Conservation (phyloP, 2,797 vertebrate genomes). For the Melanogrammus aeglefinus region DNA sequence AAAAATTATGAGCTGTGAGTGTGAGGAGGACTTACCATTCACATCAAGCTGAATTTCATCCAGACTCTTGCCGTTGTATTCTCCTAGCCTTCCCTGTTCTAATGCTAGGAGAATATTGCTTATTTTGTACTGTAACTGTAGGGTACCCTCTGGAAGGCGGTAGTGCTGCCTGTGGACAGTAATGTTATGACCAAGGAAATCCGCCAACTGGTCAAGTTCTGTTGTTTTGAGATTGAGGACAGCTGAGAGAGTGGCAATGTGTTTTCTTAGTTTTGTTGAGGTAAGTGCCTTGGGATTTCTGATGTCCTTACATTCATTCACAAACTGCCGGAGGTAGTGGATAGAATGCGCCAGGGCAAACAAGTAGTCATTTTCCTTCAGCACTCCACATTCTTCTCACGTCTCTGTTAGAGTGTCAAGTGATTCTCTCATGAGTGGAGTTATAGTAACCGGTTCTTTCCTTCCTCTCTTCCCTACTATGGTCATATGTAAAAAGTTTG, state of each 20-base stretch:
- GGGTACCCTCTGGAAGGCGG: too few relatives aligned
- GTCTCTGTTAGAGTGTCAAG: conserved; percentile 26
- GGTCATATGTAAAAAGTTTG: neutral
- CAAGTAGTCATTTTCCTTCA: too few relatives aligned
- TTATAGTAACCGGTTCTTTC: conserved; percentile 8
- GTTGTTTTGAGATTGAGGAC: conserved; percentile 22
- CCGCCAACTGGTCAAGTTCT: conserved; percentile 14
- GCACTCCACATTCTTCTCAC: conserved; percentile 17
- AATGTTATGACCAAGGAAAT: neutral
- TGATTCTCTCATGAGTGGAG: conserved; percentile 16
- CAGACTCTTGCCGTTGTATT: conserved; percentile 20
- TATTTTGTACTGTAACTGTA: neutral
- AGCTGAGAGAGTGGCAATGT: conserved; percentile 11
- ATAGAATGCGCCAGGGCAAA: too few relatives aligned
- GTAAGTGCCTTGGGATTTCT: neutral
- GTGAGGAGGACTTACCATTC: too few relatives aligned
- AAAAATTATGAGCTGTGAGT: too few relatives aligned
- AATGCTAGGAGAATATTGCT: conserved; percentile 4
- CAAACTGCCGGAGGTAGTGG: too few relatives aligned
- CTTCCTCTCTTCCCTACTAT: neutral
- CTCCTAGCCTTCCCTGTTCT: conserved; percentile 12
- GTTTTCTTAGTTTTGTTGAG: neutral
- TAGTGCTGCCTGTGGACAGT: too few relatives aligned
- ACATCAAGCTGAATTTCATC: neutral
- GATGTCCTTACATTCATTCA: too few relatives aligned